Evolutionary conservation across 1,140 invertebrate species (phyloP).

Genomic region (Ceratitis capitata): DNA sequence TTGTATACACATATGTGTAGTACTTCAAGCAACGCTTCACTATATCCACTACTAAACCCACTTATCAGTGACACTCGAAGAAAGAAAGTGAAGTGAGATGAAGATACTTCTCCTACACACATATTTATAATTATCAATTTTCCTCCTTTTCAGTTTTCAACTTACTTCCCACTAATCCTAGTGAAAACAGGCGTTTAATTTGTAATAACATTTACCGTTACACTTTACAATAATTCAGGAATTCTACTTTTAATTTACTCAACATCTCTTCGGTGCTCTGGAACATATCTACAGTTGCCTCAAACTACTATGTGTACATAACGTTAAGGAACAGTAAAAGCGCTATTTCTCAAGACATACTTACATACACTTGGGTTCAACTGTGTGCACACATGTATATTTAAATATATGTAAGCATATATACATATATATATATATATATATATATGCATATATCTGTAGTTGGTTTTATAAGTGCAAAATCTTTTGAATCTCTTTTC

Average conservation of each 20-base stretch:
- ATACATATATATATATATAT: neutral
- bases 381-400: neutral
- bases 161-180: neutral
- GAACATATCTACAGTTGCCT: neutral
- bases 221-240: conserved; percentile 11
- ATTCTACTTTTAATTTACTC: neutral
- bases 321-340: too few species aligned
- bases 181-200: neutral
- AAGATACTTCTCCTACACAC: too few species aligned
- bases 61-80: neutral
- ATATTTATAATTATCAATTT: too few species aligned
- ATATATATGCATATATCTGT: neutral
- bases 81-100: too few species aligned
- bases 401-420: neutral
- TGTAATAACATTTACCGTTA: conserved; percentile 25
- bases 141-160: too few species aligned
- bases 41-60: neutral
- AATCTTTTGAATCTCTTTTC: neutral
- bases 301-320: too few species aligned
- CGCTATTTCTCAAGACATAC: neutral
- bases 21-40: neutral
- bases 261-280: neutral
- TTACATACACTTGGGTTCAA: neutral
- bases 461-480: neutral
- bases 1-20: too few species aligned